A percentile compares a stretch with the other conserved stretches of the same genome.
These are phyloP conservation scores for Podocnemis expansa DNA, from an alignment of 2,113 vertebrate species.

Conservation along the genomic window DNA sequence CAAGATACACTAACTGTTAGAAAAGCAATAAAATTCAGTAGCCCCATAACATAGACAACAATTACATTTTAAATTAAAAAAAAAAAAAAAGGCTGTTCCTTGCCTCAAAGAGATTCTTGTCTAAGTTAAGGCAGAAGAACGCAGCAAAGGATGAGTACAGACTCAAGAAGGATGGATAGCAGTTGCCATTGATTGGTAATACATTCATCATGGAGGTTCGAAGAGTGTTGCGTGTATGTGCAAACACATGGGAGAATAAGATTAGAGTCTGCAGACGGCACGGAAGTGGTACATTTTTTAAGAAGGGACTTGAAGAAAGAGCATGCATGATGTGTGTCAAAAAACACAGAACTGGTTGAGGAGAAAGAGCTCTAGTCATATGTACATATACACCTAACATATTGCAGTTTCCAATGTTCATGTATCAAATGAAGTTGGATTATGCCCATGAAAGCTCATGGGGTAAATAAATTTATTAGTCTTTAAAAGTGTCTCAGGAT, in stretches of 20 bases:
- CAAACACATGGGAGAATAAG: neutral
- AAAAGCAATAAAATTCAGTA: neutral
- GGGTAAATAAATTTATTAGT: too few relatives aligned
- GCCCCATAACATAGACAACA: neutral
- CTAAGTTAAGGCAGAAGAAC: neutral
- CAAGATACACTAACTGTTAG: neutral
- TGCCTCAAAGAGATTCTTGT: neutral
- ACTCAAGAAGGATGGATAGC: neutral
- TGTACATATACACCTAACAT: too few relatives aligned
- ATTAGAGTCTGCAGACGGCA: neutral
- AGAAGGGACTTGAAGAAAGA: neutral
- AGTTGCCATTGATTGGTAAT: neutral
- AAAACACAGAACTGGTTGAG: neutral
- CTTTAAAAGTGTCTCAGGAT: too few relatives aligned
- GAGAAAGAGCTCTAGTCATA: neutral
- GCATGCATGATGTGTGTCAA: neutral
- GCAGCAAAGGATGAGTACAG: neutral
- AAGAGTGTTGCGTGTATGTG: neutral
- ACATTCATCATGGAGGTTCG: neutral
- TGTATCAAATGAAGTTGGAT: too few relatives aligned
- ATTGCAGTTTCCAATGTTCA: too few relatives aligned
- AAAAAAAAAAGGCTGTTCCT: neutral
- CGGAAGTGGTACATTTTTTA: neutral
- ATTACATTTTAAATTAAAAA: too few relatives aligned
- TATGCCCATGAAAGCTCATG: too few relatives aligned